Conservation (phyloP, 2,113 vertebrate genomes). For the Cheirogaleus medius region DNA sequence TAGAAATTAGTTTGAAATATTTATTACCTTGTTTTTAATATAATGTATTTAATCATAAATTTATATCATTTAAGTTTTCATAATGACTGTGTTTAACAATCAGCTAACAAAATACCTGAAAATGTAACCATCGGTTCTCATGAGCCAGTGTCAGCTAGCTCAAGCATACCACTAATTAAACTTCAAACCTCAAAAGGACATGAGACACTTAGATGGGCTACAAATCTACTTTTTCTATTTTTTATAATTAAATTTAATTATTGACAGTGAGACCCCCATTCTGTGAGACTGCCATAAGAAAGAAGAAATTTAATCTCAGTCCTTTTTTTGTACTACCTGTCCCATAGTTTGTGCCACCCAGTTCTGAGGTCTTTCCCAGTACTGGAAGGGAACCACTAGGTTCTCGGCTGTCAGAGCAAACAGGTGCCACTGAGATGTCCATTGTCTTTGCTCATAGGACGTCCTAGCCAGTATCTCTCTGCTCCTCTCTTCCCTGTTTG, state of each 20-base stretch:
- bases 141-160: neutral
- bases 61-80: slow-evolving; percentile 20
- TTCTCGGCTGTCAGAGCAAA: neutral
- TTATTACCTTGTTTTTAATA: neutral
- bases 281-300: neutral
- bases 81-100: neutral
- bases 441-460: neutral
- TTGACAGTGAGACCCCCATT: neutral
- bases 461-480: neutral
- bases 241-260: neutral
- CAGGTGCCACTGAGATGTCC: neutral
- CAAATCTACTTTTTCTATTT: neutral
- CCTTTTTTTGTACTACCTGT: neutral
- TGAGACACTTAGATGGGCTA: neutral
- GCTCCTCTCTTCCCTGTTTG: neutral
- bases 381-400: neutral
- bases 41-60: neutral
- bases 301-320: neutral
- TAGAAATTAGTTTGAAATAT: neutral
- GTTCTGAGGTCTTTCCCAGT: neutral
- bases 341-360: neutral
- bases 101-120: neutral
- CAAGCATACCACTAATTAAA: neutral
- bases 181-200: neutral
- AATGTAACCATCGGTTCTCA: neutral